phyloP scores from a whole-genome alignment of 2,888 invertebrate species.

The Pheosia tremula region DNA sequence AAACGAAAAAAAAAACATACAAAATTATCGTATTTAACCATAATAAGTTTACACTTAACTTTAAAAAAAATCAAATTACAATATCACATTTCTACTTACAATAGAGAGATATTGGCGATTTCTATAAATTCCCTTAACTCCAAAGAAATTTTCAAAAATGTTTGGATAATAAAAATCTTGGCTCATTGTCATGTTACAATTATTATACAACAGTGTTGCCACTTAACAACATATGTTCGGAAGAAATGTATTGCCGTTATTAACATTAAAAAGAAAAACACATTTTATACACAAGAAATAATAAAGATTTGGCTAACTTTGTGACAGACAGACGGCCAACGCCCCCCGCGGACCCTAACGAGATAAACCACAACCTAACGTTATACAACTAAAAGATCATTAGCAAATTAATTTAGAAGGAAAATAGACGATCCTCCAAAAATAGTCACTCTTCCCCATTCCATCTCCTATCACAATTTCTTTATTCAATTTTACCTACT shows the following conservation, averaged over 20 bases:
- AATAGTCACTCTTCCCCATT: conserved; percentile 62
- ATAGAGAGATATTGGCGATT: conserved; percentile 83
- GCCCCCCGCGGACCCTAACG: conserved; percentile 41
- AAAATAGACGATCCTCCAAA: conserved; percentile 66
- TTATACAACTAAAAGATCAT: conserved; percentile 59
- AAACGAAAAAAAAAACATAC: conserved; percentile 73
- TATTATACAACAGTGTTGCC: conserved; percentile 62
- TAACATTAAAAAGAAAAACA: conserved; percentile 56
- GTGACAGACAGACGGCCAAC: conserved; percentile 62
- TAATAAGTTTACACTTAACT: conserved; percentile 80
- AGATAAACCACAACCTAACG: conserved; percentile 79
- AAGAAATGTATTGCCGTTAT: conserved; percentile 79
- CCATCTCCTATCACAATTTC: conserved; percentile 75
- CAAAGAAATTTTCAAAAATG: conserved; percentile 57
- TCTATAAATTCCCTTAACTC: conserved; percentile 55
- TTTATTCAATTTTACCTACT: conserved; percentile 56
- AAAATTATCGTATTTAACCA: conserved; percentile 79
- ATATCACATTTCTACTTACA: conserved; percentile 85
- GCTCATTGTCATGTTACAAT: conserved; percentile 64
- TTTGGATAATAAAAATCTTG: conserved; percentile 65
- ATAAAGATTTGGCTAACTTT: conserved; percentile 77
- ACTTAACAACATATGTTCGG: conserved; percentile 70
- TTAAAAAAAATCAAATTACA: conserved; percentile 78
- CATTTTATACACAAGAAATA: conserved; percentile 66
- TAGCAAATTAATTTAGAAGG: conserved; percentile 66